Base-by-base conservation (phyloP, 2,797 vertebrate species). In the Austrolebias charrua region DNA sequence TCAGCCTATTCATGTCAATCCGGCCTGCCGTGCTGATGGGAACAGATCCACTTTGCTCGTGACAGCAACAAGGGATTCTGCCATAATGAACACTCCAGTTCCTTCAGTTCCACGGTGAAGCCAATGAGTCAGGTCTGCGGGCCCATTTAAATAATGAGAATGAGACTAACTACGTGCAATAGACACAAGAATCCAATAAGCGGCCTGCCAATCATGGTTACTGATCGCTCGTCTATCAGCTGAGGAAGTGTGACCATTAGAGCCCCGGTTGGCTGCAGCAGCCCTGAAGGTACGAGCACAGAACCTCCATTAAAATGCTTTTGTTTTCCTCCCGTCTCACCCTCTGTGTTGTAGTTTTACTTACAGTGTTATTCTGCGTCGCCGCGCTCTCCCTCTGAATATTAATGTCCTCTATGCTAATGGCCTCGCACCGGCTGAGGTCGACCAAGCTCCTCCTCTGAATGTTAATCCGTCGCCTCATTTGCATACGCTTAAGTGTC, bases 321-420 rank as follows among this genome's bases (percentile, higher is more conserved):
- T 85, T 89, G 73, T 87, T 86, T 86, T 85, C 73, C 71, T 67
- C 73, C 71, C 72, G 73, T 85, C 83, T 78, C 68, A 29, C 50
- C 72, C 82, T 83, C 80, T 65, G 69, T 69, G 80, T 81, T 79
- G 78, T 76, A 82, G 78, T 88, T 87, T 89, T 87, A 87, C 83
- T 89, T 84, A 85, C 86, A 89, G 80, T 84, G 81, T 85, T 86
- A 78, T 84, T 87, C 80, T 82, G 78, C 62, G 76, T 80, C 83
- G 66, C 76, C 24, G 55, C 78, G 74, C 68, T 76, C 83, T 50
- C 45, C 80, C 57, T 57, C 85, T 85, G 89, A 92, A 92, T 92
- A 90, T 92, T 91, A 92, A 93, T 84, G 77, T 59, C 76, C 45
- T 43, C 76, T 92, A 92, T 92, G 90, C 88, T 91, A 93, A 93